Evolutionary conservation across 2,113 vertebrate genomes (phyloP).

Genomic region (Leptobrachium ailaonicum): DNA sequence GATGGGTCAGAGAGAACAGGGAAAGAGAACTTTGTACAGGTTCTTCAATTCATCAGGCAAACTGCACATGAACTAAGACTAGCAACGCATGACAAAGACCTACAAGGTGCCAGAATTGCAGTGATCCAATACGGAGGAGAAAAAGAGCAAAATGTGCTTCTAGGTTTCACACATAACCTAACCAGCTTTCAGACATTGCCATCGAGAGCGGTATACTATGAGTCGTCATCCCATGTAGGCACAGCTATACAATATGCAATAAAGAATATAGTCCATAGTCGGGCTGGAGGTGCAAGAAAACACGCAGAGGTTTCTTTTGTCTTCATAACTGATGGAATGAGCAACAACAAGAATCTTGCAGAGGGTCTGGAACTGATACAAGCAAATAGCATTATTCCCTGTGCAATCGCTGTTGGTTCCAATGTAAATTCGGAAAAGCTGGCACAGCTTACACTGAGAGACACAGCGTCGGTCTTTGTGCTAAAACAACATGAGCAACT

Average conservation of each 20-base stretch:
- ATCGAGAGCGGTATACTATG: conserved; percentile 45
- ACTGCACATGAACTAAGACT: conserved; percentile 45
- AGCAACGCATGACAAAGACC: conserved; percentile 36
- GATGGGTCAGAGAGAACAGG: conserved; percentile 51
- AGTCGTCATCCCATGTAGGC: conserved; percentile 49
- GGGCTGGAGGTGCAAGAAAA: conserved; percentile 18
- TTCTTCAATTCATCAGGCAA: conserved; percentile 42
- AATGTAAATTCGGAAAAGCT: conserved; percentile 38
- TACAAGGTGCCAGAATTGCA: conserved; percentile 46
- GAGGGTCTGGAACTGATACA: conserved; percentile 37
- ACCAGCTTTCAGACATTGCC: conserved; percentile 28
- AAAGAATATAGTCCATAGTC: conserved; percentile 37
- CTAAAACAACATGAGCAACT: conserved; percentile 44
- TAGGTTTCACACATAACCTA: conserved; percentile 43
- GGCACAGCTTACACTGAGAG: conserved; percentile 34
- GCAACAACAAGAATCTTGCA: conserved; percentile 29
- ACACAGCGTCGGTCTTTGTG: conserved; percentile 36
- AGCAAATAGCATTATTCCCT: conserved; percentile 40
- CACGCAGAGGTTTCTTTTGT: conserved; percentile 49
- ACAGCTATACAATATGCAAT: conserved; percentile 44
- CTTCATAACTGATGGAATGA: conserved; percentile 50
- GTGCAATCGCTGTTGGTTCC: conserved; percentile 43
- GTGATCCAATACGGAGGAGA: conserved; percentile 48
- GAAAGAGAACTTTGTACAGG: conserved; percentile 35
- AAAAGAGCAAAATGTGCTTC: conserved; percentile 46